Evolutionary conservation across 2,113 vertebrate genomes (phyloP), one percentile per base, ranked within the genome.

Genomic region (Apodemus speciosus): DNA sequence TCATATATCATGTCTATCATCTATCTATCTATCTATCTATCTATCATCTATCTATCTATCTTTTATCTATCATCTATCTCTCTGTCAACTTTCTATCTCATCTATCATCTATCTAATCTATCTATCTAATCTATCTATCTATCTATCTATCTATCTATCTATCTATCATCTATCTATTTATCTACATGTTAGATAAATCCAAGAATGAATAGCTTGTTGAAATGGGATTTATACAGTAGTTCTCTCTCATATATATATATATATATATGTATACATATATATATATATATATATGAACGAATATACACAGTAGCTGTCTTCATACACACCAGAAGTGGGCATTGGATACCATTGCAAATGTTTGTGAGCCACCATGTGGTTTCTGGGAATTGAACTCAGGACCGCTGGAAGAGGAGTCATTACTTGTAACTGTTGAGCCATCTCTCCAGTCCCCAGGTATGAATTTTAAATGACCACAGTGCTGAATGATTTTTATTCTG

Each of bases 401-500:
- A 30, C 62, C 25, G 27, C 25, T 64, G 62, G 62, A 64, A 30
- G 62, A 64, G 4, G 30, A 66, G 13, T 32, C 64, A 66, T 30
- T 66, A 4, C 27, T 66, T 66, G 11, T 66, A 66, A 32, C 27
- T 66, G 30, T 66, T 32, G 64, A 66, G 11, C 27, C 30, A 66
- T 32, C 64, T 66, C 64, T 66, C 30, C 13, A 66, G 30, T 66
- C 11, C 25, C 13, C 62, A 64, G 62, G 30, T 30, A 27, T 64
- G 62, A 32, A 32, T 32, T 56, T 85, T 25, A 87, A 87, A 20
- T 64, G 13, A 30, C 69, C 46, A 64, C 88, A 9, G 25, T 89
- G 92, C 40, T 91, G 35, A 73, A 91, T 79, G 53, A 66, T 51
- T 58, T 86, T 90, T 9, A 88, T n/a, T 53, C 38, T 56, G 21